phyloP scores from a whole-genome alignment of 1,140 invertebrate genomes.

The Lepidurus couesii region DNA sequence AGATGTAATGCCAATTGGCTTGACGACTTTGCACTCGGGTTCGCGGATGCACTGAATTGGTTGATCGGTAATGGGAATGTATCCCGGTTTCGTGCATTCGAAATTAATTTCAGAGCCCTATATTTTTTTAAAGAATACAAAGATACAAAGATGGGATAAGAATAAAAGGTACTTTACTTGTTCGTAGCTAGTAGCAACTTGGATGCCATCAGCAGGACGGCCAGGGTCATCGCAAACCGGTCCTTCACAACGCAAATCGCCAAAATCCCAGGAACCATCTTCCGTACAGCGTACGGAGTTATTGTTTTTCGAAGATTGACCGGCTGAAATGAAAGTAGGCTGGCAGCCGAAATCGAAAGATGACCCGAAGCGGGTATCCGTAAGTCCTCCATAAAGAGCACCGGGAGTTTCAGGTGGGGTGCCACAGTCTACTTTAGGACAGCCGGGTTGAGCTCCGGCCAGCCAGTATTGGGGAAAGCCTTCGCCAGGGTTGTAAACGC shows the following conservation, averaged over 20 bases:
- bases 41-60: constrained; percentile 86
- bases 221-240: constrained; percentile 93
- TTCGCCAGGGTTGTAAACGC: constrained; percentile 88
- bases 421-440: constrained; percentile 81
- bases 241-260: constrained; percentile 89
- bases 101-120: constrained; percentile 77
- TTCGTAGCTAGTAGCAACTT: constrained; percentile 70
- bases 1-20: constrained; percentile 81
- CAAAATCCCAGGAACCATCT: constrained; percentile 94
- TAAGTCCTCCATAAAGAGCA: constrained; percentile 79
- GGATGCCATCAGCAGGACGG: constrained; percentile 62
- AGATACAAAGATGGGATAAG: constrained; percentile 43
- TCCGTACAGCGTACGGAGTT: constrained; percentile 83
- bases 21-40: constrained; percentile 88
- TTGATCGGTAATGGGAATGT: constrained; percentile 81
- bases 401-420: constrained; percentile 80
- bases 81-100: constrained; percentile 81
- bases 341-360: constrained; percentile 95
- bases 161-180: constrained; percentile 50
- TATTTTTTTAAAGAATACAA: constrained; percentile 27
- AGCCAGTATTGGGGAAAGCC: constrained; percentile 88
- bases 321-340: constrained; percentile 88
- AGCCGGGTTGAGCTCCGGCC: constrained; percentile 74
- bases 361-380: constrained; percentile 82
- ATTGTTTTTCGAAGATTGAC: constrained; percentile 83